Conservation (phyloP, 53 echinoderm and acorn worm species). For the Luidia sarsii region DNA sequence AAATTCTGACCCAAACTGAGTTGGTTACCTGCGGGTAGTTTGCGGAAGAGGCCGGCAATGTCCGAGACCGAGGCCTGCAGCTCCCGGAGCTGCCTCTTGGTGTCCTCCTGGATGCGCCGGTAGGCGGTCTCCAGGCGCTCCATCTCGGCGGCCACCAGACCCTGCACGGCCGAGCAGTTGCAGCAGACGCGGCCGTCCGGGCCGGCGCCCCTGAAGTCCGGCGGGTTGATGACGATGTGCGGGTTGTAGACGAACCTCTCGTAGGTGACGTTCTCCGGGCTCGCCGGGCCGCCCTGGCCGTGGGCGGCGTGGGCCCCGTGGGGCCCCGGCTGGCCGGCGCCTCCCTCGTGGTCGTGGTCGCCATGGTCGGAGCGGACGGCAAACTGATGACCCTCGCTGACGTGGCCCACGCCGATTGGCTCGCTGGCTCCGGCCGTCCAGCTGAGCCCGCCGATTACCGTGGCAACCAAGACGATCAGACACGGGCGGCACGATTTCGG, state of each 20-base stretch:
- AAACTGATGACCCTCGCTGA: too few relatives aligned
- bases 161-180: background rate
- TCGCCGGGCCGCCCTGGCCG: too few relatives aligned
- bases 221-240: slow-evolving; percentile 21
- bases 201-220: background rate
- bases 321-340: too few relatives aligned
- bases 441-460: too few relatives aligned
- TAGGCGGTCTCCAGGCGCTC: background rate
- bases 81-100: background rate
- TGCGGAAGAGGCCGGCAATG: background rate
- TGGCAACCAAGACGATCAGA: too few relatives aligned
- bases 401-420: too few relatives aligned
- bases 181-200: background rate
- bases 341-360: too few relatives aligned
- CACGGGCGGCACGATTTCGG: too few relatives aligned
- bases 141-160: background rate
- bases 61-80: background rate
- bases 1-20: too few relatives aligned
- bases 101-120: slow-evolving; percentile 3
- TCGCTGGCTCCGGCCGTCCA: too few relatives aligned
- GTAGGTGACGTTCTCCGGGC: background rate
- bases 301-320: too few relatives aligned
- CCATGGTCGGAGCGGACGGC: too few relatives aligned
- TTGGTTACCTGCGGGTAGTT: slow-evolving; percentile 5
- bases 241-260: slow-evolving; percentile 25